These are phyloP conservation scores for Graptemys geographica DNA, from an alignment of 2,797 vertebrate genomes.

Conservation along the genomic window DNA sequence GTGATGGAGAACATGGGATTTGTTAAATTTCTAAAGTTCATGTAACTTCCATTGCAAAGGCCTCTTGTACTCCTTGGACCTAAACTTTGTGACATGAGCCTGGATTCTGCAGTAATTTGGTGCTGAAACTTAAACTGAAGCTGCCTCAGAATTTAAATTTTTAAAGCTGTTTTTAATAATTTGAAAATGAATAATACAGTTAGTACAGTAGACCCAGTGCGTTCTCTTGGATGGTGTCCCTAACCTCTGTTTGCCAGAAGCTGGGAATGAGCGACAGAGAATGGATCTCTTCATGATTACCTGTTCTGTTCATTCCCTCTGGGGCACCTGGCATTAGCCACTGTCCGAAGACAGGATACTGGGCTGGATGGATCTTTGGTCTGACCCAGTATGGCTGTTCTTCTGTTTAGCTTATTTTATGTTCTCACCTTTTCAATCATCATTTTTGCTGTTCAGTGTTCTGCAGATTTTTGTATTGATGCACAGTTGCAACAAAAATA, in stretches of 20 bases:
- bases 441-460: background rate
- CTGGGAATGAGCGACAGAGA: no score
- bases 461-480: background rate
- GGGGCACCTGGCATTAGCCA: no score
- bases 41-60: background rate
- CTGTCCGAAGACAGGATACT: no score
- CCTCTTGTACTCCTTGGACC: background rate
- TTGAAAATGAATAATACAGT: background rate
- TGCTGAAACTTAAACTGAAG: background rate
- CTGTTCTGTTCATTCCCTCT: no score
- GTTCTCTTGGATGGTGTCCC: background rate
- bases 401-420: background rate
- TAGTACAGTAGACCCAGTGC: background rate
- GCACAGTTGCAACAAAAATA: background rate
- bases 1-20: background rate
- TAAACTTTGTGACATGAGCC: background rate
- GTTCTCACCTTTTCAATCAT: background rate
- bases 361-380: no score
- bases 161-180: background rate
- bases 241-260: no score
- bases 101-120: background rate
- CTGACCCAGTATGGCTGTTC: no score
- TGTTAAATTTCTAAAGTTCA: background rate
- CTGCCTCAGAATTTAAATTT: background rate
- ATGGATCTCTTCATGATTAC: no score